Evolutionary conservation across 2,888 invertebrate genomes (phyloP).

Genomic region (Cataglyphis livida): DNA sequence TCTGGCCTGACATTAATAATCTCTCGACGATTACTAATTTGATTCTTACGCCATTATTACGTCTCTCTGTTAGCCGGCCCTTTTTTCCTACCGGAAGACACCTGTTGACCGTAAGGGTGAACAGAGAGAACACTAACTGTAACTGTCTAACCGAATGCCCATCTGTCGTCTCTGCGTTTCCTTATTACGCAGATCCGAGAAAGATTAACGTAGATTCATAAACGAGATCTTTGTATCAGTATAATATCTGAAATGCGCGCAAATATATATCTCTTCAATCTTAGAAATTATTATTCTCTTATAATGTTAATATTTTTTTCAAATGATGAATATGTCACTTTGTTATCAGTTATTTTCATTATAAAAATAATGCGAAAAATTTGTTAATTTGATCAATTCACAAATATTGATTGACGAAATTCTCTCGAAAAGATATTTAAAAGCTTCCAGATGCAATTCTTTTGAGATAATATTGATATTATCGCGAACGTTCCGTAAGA

Average conservation of each 20-base stretch:
- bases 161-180: conserved; percentile 73
- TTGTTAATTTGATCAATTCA: not conserved
- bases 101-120: conserved; percentile 80
- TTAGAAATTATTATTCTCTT: not conserved
- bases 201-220: conserved; percentile 11
- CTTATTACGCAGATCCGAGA: conserved; percentile 52
- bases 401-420: not conserved
- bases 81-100: conserved; percentile 78
- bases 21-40: conserved; percentile 10
- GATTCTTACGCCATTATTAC: conserved; percentile 37
- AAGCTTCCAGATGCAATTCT: not conserved
- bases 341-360: not conserved
- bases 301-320: not conserved
- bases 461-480: not conserved
- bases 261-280: not conserved
- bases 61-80: conserved; percentile 33
- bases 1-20: conserved; percentile 13
- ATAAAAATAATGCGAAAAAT: not conserved
- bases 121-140: conserved; percentile 63
- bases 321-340: not conserved
- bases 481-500: not conserved
- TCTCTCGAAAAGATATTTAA: not conserved
- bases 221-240: conserved; percentile 1
- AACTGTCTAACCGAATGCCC: conserved; percentile 79
- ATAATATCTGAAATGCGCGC: not conserved